Conservation (phyloP, 2,888 invertebrate species). For the Philaethria dido region DNA sequence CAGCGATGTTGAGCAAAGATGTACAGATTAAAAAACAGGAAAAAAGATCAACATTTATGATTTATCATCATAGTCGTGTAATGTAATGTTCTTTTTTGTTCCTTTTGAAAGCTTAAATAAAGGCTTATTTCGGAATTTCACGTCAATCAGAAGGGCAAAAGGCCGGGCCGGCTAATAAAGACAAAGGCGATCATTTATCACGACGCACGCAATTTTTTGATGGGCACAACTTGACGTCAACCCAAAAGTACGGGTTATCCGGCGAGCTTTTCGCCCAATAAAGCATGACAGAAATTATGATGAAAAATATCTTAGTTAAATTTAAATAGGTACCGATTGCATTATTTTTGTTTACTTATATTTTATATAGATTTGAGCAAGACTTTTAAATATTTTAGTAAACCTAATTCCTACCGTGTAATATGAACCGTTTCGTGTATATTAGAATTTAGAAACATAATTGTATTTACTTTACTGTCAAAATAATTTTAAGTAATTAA, state of each 20-base stretch:
- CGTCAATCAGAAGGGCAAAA: conserved; percentile 28
- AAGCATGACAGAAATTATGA: not conserved
- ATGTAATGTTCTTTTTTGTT: not conserved
- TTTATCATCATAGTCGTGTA: not conserved
- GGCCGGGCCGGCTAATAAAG: conserved; percentile 60
- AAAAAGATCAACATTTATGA: not conserved
- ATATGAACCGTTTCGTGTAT: too few relatives aligned
- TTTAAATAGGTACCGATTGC: not conserved
- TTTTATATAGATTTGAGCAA: too few relatives aligned
- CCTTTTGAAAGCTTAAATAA: conserved; percentile 8
- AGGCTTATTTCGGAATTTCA: conserved; percentile 9
- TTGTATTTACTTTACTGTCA: not conserved
- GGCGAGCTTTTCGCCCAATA: not conserved
- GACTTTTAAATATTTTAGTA: too few relatives aligned
- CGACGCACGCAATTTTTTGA: conserved; percentile 47
- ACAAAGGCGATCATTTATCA: conserved; percentile 78
- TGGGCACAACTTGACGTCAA: conserved; percentile 39
- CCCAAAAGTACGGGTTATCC: conserved; percentile 29
- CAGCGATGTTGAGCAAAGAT: too few relatives aligned
- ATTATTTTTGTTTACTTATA: too few relatives aligned
- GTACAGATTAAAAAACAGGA: not conserved
- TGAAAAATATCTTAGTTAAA: not conserved
- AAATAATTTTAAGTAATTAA: not conserved
- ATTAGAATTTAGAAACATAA: too few relatives aligned
- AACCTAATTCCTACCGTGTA: too few relatives aligned